phyloP scores from a whole-genome alignment of 1,140 invertebrate genomes.

The Drosophila pachea region DNA sequence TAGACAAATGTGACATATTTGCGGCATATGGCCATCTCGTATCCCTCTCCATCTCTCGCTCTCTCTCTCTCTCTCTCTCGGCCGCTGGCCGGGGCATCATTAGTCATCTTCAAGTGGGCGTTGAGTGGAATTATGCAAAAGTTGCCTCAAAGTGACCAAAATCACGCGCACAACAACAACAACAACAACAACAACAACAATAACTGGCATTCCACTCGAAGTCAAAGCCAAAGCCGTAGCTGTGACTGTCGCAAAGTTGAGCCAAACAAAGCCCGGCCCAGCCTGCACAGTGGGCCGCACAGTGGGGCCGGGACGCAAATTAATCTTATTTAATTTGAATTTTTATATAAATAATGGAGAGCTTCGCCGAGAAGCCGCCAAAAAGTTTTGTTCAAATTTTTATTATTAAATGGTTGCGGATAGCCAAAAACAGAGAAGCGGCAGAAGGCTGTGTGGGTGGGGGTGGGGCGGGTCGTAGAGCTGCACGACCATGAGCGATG shows the following conservation, averaged over 20 bases:
- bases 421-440: background rate
- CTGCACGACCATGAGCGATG: constrained; percentile 10
- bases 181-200: constrained; percentile 16
- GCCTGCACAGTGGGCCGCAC: background rate
- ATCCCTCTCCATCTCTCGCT: background rate
- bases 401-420: constrained; percentile 68
- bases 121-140: constrained; percentile 74
- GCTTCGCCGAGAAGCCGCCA: constrained; percentile 34
- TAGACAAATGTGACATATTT: constrained; percentile 73
- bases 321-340: constrained; percentile 76
- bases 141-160: constrained; percentile 51
- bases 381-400: constrained; percentile 62
- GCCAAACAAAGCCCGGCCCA: background rate
- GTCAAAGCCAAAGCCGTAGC: constrained; percentile 23
- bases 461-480: background rate
- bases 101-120: constrained; percentile 75
- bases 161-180: constrained; percentile 44
- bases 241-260: constrained; percentile 28
- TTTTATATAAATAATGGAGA: constrained; percentile 72
- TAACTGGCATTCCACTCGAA: constrained; percentile 31
- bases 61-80: background rate
- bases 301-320: constrained; percentile 36
- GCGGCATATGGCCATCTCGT: constrained; percentile 40
- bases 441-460: too few species aligned
- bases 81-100: constrained; percentile 44